Percentiles rank a stretch among this genome's conserved stretches.
Evolutionary conservation across 2,113 vertebrate genomes (phyloP).

Genomic region (Chaetodon trifascialis): DNA sequence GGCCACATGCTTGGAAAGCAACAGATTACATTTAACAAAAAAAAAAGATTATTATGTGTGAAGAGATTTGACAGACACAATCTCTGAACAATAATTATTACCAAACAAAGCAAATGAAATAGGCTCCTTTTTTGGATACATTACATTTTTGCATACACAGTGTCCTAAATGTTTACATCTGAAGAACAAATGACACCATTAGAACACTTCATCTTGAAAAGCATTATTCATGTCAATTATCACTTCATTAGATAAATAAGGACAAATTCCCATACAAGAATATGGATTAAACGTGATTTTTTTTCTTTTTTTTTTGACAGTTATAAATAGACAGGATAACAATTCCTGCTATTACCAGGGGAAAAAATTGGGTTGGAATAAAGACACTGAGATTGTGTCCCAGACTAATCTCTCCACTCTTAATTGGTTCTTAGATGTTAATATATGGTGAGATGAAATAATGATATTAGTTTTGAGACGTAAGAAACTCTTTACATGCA

Average conservation of each 20-base stretch:
- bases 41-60: background rate
- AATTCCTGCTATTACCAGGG: too few relatives aligned
- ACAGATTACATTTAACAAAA: background rate
- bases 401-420: background rate
- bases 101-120: background rate
- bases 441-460: background rate
- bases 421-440: background rate
- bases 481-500: background rate
- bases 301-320: too few relatives aligned
- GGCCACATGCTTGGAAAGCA: constrained; percentile 3
- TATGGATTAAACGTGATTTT: too few relatives aligned
- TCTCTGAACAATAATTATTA: background rate
- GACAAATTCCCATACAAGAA: background rate
- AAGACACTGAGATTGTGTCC: background rate
- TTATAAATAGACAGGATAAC: too few relatives aligned
- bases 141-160: background rate
- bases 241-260: background rate
- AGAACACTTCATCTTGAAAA: background rate
- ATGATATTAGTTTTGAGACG: background rate
- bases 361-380: too few relatives aligned
- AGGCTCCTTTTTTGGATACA: background rate
- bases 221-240: background rate
- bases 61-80: background rate
- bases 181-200: background rate
- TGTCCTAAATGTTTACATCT: background rate